Percentiles rank a stretch among this genome's conserved stretches.
Evolutionary conservation across 1,140 invertebrate genomes (phyloP).

Genomic region (Oedothorax gibbosus): DNA sequence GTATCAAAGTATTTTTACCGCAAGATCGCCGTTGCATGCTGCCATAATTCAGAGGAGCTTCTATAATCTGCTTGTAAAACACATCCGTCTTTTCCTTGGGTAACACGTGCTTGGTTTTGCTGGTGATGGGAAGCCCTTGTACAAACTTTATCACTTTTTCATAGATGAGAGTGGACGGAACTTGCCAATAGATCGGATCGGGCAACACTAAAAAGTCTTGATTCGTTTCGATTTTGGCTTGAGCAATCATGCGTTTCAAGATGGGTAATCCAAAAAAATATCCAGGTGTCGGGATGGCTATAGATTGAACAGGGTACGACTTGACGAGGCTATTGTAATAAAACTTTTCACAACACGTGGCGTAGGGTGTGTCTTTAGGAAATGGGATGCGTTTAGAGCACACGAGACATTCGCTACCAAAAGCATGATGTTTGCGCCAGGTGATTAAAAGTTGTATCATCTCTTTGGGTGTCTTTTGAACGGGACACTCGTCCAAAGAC

Average conservation of each 20-base stretch:
- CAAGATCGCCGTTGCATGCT: conserved; percentile 10
- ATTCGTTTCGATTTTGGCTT: background rate
- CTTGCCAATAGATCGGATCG: conserved; percentile 47
- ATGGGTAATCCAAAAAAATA: background rate
- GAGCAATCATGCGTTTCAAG: background rate
- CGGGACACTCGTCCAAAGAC: background rate
- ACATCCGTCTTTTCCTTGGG: background rate
- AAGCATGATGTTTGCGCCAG: conserved; percentile 4
- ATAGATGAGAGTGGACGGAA: conserved; percentile 12
- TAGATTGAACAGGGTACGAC: conserved; percentile 15
- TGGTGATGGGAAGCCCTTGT: background rate
- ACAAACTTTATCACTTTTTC: conserved; percentile 38
- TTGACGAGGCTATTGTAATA: background rate
- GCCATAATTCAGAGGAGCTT: conserved; percentile 30
- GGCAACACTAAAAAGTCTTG: conserved; percentile 34
- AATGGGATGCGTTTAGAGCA: background rate
- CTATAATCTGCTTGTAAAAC: conserved; percentile 37
- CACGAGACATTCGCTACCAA: background rate
- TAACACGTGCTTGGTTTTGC: background rate
- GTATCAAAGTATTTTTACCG: conserved; percentile 24
- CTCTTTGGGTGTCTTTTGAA: background rate
- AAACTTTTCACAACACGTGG: conserved; percentile 15
- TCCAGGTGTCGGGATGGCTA: background rate
- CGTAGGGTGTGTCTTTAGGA: background rate
- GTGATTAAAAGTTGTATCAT: background rate